Evolutionary conservation across 1,140 invertebrate genomes (phyloP), one percentile per base, ranked within the genome.

Genomic region (Lordiphosa clarofinis): DNA sequence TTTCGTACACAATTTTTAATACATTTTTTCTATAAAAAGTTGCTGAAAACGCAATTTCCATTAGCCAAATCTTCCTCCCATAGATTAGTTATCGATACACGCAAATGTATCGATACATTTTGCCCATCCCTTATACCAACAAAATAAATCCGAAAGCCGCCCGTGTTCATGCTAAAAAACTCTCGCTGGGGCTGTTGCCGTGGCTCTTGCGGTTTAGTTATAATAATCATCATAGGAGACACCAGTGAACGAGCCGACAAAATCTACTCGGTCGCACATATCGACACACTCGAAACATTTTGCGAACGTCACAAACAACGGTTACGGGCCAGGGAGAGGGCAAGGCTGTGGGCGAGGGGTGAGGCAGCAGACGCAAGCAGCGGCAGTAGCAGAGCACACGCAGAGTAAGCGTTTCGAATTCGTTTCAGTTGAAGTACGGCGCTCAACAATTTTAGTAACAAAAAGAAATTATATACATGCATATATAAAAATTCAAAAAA

Each of bases 141-240:
- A 44, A 44, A 44, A 44, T 46, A 46, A 46, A 44, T 31, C 42
- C 11, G 43, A 44, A 46, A 46, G 21, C 43, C 43, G 43, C 42
- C 42, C 42, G 15, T 44, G 42, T 44, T 15, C 28, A 21, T 44
- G 42, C 42, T 44, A 44, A 28, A 28, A 28, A 44, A 44, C 42
- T 46, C 11, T 31, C 43, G 43, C 31, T 46, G 43, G 11, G 24
- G 43, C 43, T 46, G 43, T 46, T 46, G n/a, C 43, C 31, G 24
- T 46, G 43, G 24, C 43, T 46, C 31, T 31, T 31, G 24, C n/a
- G 12, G 43, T 31, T 46, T 31, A 31, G 43, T 46, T 13, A 31
- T 46, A 46, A 13, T 31, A 46, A 46, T 8, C 42, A 11, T 28
- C 7, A 44, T 11, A 46, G 7, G 43, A 46, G 38, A 39, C 38